These are phyloP conservation scores for Nymphalis urticae DNA, from an alignment of 2,888 invertebrate genomes.

Conservation along the genomic window DNA sequence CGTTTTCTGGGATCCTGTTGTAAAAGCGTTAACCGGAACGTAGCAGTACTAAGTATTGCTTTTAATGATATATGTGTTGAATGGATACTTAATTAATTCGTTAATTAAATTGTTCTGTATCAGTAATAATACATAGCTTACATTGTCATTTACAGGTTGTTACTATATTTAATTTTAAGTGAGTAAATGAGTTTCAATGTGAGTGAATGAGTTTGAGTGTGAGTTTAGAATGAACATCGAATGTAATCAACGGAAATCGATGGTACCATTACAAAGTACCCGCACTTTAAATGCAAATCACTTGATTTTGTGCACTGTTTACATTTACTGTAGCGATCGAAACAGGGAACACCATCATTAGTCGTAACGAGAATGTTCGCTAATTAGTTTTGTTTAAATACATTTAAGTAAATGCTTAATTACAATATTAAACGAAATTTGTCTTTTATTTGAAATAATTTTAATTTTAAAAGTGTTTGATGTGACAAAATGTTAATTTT, in stretches of 20 bases:
- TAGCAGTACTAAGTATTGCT: no score
- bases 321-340: conserved; percentile 15
- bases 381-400: conserved; percentile 2
- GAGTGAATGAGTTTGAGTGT: conserved; percentile 6
- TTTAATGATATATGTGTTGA: no score
- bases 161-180: no score
- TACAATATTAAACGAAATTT: neutral
- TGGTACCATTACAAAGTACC: conserved; percentile 1
- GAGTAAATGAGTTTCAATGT: neutral
- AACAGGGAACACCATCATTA: conserved; percentile 23
- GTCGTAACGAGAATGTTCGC: neutral
- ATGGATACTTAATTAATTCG: no score
- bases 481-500: no score
- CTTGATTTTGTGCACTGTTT: conserved; percentile 30
- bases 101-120: no score
- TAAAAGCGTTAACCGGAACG: no score
- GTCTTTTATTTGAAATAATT: neutral
- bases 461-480: neutral
- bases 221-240: neutral
- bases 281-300: conserved; percentile 27
- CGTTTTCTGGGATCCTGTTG: no score
- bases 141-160: no score
- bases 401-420: neutral
- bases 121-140: no score
- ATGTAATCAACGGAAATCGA: conserved; percentile 14